Base-by-base conservation (phyloP, 2,888 invertebrate genomes). In the Agrotis exclamationis region DNA sequence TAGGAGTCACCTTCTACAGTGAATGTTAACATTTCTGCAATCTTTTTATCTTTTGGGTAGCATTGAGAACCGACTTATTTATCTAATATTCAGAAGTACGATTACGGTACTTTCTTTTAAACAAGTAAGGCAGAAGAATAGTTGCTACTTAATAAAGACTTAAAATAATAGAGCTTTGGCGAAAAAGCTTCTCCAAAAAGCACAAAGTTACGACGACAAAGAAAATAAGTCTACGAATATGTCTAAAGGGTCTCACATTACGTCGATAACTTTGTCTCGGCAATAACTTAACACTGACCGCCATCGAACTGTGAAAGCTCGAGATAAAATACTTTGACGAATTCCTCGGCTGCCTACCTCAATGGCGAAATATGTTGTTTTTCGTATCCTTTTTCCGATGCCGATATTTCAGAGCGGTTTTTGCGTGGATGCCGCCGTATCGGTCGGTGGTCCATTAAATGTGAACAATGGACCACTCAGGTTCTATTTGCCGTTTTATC, bases 261-360 rank as follows among this genome's bases (percentile, higher is more conserved):
- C 88, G 88, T 79, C 87, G 93, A 94, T 94, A 93, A 92, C 88
- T 93, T 92, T 90, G 92, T 93, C 90, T 88, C 83, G 87, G 88
- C 87, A 89, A 91, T 92, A 92, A 93, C 90, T 94, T 94, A 93
- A 94, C 95, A 93, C 93, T 90, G 88, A 82, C 92, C 93, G 93
- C 93, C 93, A 90, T 89, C 92, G 92, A 93, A 93, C 95, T 95
- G 95, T 94, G 95, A 96, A 94, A 92, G 93, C 89, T 85, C 82
- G 83, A 94, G 95, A 95, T 95, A 95, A 95, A 94, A 94, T 93
- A 88, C 92, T 93, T 92, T 93, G 93, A 93, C 93, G 93, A 95
- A 95, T 95, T 94, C 95, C 87, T 91, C 88, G 87, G 90, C 92
- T 90, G 91, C 92, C 91, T 88, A 89, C 87, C 90, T 91, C 92